These are phyloP conservation scores for Pipistrellus nathusii DNA, from an alignment of 2,797 vertebrate species.

Conservation along the genomic window DNA sequence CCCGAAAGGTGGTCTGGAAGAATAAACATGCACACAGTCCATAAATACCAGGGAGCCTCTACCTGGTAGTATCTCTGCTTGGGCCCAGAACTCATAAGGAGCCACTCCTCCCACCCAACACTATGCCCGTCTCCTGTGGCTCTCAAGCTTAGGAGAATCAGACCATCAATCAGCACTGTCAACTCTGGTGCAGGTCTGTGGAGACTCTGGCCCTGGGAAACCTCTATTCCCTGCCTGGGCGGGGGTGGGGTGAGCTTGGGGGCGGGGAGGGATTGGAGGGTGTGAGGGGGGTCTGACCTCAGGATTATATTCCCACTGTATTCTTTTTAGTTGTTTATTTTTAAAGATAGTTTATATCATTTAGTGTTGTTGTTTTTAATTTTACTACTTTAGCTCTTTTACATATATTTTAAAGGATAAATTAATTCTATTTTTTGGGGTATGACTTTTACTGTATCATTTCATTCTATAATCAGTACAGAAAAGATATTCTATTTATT, in stretches of 20 bases:
- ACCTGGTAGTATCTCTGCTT: background rate
- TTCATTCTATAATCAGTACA: constrained; percentile 1
- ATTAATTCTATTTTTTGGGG: constrained; percentile 9
- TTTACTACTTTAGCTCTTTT: background rate
- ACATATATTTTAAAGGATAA: constrained; percentile 18
- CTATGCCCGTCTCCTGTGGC: background rate
- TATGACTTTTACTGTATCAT: background rate
- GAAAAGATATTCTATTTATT: constrained; percentile 14
- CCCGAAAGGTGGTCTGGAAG: background rate
- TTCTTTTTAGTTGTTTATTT: background rate
- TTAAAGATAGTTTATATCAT: no score
- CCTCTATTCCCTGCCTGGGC: background rate
- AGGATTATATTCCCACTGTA: background rate
- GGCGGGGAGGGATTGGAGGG: no score
- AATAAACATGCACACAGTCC: background rate
- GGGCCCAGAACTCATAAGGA: background rate
- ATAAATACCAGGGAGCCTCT: background rate
- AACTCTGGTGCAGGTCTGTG: background rate
- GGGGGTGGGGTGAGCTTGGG: no score
- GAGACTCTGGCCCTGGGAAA: background rate
- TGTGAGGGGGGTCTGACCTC: background rate
- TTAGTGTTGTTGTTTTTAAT: background rate
- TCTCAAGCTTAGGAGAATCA: background rate
- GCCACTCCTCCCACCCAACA: no score
- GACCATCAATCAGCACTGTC: background rate